Percentiles rank a stretch among this genome's conserved stretches.
Evolutionary conservation across 2,888 invertebrate species (phyloP).

Genomic region (Agonopterix subpropinquella): DNA sequence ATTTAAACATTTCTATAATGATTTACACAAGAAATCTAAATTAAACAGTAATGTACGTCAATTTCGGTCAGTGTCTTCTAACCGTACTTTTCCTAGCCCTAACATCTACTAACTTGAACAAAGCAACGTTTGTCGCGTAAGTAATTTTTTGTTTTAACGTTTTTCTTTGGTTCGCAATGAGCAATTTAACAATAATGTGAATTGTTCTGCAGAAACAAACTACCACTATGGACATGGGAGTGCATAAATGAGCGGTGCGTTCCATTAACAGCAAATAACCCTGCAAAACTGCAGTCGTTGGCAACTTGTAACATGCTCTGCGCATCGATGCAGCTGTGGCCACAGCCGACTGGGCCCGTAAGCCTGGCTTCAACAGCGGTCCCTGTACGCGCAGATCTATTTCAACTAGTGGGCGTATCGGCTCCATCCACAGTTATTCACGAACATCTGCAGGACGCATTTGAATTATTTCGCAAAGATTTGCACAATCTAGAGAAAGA

Average conservation of each 20-base stretch:
- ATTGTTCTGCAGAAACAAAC: constrained; percentile 14
- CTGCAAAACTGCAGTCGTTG: constrained; percentile 69
- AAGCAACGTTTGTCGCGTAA: no score
- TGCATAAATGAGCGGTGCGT: constrained; percentile 82
- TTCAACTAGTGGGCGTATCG: constrained; percentile 54
- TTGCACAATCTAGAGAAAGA: constrained; percentile 53
- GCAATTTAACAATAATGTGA: no score
- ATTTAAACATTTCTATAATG: no score
- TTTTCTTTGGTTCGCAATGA: no score
- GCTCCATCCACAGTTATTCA: constrained; percentile 40
- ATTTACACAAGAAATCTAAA: no score
- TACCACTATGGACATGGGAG: constrained; percentile 84
- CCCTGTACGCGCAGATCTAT: constrained; percentile 72
- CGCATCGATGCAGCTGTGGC: constrained; percentile 82
- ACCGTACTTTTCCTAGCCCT: no score
- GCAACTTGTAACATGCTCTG: constrained; percentile 85
- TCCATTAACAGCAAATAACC: constrained; percentile 47
- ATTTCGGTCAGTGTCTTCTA: no score
- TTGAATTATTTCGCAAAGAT: constrained; percentile 60
- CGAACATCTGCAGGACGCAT: constrained; percentile 57
- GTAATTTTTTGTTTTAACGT: no score
- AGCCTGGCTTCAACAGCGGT: constrained; percentile 77
- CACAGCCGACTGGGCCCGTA: constrained; percentile 81
- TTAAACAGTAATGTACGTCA: no score
- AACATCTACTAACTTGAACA: no score